Percentiles rank a stretch among this genome's conserved stretches.
phyloP scores from a whole-genome alignment of 2,113 vertebrate genomes.

The Vidua macroura region DNA sequence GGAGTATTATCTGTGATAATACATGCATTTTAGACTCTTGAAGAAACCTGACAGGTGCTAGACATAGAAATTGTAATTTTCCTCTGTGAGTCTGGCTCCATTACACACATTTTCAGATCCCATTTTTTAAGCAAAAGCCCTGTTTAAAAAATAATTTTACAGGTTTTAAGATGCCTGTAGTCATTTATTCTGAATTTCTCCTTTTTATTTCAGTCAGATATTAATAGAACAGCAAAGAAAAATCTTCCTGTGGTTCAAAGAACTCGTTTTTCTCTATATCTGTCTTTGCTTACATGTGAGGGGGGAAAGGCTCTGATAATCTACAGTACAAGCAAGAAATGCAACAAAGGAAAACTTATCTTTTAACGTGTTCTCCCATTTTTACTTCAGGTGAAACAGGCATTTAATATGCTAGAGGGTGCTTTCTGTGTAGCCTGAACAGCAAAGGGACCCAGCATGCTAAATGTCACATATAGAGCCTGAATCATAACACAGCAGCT shows the following conservation, averaged over 20 bases:
- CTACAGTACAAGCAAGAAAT: constrained; percentile 22
- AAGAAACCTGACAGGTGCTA: constrained; percentile 14
- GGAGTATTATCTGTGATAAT: constrained; percentile 17
- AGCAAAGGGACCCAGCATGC: background rate
- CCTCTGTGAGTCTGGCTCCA: background rate
- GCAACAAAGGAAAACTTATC: constrained; percentile 33
- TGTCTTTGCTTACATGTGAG: constrained; percentile 1
- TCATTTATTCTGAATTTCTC: constrained; percentile 15
- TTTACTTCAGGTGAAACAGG: constrained; percentile 41
- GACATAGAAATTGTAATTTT: constrained; percentile 17
- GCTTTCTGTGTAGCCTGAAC: constrained; percentile 33
- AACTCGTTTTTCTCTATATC: constrained; percentile 21
- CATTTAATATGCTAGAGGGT: constrained; percentile 25
- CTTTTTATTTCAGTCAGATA: constrained; percentile 35
- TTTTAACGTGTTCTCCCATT: constrained; percentile 22
- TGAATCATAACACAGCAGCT: background rate
- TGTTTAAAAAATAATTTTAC: constrained; percentile 36
- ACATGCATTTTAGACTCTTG: background rate
- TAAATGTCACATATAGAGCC: background rate
- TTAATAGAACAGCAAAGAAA: constrained; percentile 21
- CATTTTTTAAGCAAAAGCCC: background rate
- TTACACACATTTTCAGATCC: background rate
- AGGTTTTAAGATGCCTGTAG: constrained; percentile 6
- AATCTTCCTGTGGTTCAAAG: background rate
- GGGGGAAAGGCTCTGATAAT: constrained; percentile 32